phyloP scores from a whole-genome alignment of 2,113 vertebrate genomes.

The Silurus glanis region DNA sequence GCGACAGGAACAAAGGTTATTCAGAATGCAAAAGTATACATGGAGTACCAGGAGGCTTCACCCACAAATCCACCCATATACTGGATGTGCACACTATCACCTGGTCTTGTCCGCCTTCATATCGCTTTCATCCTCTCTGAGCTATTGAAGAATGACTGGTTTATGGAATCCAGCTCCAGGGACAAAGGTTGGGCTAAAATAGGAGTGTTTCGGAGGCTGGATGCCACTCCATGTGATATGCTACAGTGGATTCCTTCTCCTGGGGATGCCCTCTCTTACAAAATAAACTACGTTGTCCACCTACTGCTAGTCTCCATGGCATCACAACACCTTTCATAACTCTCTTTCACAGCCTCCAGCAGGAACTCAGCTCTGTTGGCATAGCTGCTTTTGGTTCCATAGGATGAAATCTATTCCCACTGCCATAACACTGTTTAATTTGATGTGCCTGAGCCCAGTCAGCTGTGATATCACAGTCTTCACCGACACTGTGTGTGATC shows the following conservation, averaged over 20 bases:
- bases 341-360: slow-evolving; percentile 57
- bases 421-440: slow-evolving; percentile 35
- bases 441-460: slow-evolving; percentile 29
- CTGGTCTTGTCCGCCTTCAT: slow-evolving; percentile 2
- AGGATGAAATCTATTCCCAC: slow-evolving; percentile 38
- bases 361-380: slow-evolving; percentile 34
- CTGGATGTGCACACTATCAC: background rate
- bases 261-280: slow-evolving; percentile 43
- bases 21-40: background rate
- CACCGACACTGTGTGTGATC: slow-evolving; percentile 21
- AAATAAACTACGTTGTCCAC: slow-evolving; percentile 55
- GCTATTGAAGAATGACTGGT: slow-evolving; percentile 61
- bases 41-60: slow-evolving; percentile 2
- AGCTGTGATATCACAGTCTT: slow-evolving; percentile 39
- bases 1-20: background rate
- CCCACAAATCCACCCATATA: background rate
- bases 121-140: slow-evolving; percentile 41
- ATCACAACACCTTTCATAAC: slow-evolving; percentile 65
- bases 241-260: slow-evolving; percentile 51
- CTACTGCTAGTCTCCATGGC: slow-evolving; percentile 50
- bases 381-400: slow-evolving; percentile 25
- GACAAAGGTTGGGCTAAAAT: slow-evolving; percentile 59
- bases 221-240: slow-evolving; percentile 65
- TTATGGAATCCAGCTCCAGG: slow-evolving; percentile 49
- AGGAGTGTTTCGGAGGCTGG: slow-evolving; percentile 55